Conservation (phyloP, 2,797 vertebrate genomes). For the Masticophis lateralis region DNA sequence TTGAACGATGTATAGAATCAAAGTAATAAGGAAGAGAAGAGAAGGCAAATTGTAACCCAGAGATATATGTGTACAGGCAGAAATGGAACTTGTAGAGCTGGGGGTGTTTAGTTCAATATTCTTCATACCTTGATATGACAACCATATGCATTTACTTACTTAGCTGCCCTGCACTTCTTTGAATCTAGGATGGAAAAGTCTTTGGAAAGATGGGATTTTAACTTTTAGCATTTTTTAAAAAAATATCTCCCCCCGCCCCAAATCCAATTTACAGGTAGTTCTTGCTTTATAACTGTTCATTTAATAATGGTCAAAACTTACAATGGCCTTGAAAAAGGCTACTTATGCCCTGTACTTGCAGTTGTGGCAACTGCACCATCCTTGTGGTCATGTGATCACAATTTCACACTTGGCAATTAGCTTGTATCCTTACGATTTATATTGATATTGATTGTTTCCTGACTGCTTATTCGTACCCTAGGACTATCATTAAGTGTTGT, state of each 20-base stretch:
- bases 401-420: not conserved
- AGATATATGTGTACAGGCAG: not conserved
- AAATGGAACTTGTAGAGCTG: not conserved
- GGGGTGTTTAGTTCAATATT: not conserved
- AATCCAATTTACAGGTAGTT: not conserved
- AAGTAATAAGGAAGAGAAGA: constrained; percentile 44
- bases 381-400: not conserved
- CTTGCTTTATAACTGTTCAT: not conserved
- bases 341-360: not conserved
- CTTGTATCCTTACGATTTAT: not conserved
- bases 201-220: not conserved
- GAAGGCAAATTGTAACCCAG: not conserved
- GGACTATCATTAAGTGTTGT: no score
- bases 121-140: not conserved
- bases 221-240: not conserved
- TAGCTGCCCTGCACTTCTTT: not conserved
- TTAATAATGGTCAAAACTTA: not conserved
- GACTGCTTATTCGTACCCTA: no score
- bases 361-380: not conserved
- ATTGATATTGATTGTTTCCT: no score
- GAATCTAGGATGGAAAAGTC: not conserved
- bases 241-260: not conserved
- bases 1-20: constrained; percentile 45
- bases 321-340: not conserved
- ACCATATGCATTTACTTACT: not conserved